These are phyloP conservation scores for Nyctibius grandis DNA, from an alignment of 2,797 vertebrate genomes.

Conservation along the genomic window DNA sequence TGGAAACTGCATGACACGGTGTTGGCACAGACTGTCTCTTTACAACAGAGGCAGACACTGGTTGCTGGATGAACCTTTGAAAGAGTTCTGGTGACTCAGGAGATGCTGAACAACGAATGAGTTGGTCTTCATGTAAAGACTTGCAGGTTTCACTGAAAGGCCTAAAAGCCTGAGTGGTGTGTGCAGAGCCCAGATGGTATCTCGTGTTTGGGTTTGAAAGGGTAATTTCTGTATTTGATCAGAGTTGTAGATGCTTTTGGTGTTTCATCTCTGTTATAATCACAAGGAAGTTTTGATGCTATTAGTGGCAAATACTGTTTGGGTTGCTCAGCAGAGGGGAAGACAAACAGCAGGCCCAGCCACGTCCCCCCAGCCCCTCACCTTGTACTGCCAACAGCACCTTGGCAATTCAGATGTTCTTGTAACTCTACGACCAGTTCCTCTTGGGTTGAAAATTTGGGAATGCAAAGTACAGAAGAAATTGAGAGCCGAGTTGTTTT, in stretches of 20 bases:
- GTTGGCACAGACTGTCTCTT: neutral
- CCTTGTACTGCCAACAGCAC: neutral
- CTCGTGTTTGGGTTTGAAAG: neutral
- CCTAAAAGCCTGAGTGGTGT: neutral
- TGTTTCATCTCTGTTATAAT: neutral
- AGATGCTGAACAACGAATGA: neutral
- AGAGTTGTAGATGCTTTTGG: neutral
- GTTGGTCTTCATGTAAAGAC: neutral
- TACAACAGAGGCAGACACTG: neutral
- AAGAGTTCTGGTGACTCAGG: neutral
- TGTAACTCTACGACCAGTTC: neutral
- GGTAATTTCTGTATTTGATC: neutral
- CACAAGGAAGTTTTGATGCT: neutral
- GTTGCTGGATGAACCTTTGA: neutral
- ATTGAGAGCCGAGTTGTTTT: neutral
- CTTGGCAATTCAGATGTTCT: neutral
- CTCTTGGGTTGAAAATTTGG: neutral
- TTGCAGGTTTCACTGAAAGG: neutral
- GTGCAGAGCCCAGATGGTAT: neutral
- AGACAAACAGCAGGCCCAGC: neutral
- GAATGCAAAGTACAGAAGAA: neutral
- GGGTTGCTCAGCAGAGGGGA: neutral
- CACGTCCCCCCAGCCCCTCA: neutral
- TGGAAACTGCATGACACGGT: neutral
- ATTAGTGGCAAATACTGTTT: neutral